Evolutionary conservation across 2,888 invertebrate species (phyloP).

Genomic region (Margaritifera margaritifera): DNA sequence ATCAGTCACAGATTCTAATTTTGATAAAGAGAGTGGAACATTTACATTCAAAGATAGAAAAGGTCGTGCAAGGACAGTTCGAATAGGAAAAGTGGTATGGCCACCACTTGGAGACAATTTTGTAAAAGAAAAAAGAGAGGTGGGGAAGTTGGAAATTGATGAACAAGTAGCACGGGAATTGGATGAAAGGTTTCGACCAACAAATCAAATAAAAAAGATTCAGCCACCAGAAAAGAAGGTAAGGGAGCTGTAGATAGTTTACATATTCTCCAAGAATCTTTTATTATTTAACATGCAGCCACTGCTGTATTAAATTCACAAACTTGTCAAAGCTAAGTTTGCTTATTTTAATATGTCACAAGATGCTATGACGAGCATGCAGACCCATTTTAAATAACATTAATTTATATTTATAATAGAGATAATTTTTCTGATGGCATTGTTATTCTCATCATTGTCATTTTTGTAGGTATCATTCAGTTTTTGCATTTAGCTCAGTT

Average conservation of each 20-base stretch:
- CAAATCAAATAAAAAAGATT: conserved; percentile 44
- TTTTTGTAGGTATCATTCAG: too few relatives aligned
- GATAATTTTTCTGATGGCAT: too few relatives aligned
- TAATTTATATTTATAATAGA: too few relatives aligned
- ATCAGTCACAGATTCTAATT: conserved; percentile 78
- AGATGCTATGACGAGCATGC: too few relatives aligned
- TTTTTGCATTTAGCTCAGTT: too few relatives aligned
- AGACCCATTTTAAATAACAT: too few relatives aligned
- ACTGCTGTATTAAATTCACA: too few relatives aligned
- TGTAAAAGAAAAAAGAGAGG: conserved; percentile 74
- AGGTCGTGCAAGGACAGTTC: conserved; percentile 92
- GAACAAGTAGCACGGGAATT: conserved; percentile 60
- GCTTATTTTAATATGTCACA: too few relatives aligned
- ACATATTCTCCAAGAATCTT: not conserved
- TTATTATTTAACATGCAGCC: not conserved
- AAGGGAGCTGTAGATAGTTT: conserved; percentile 10
- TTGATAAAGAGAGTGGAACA: conserved; percentile 53
- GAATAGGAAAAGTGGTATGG: conserved; percentile 85
- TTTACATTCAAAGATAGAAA: conserved; percentile 79
- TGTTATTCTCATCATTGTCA: too few relatives aligned
- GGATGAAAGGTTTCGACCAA: conserved; percentile 48
- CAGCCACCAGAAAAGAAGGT: conserved; percentile 45
- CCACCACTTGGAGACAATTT: conserved; percentile 86
- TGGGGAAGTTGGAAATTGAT: conserved; percentile 66
- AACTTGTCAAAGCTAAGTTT: too few relatives aligned